phyloP scores from a whole-genome alignment of 2,888 invertebrate species.

The Agrotis clavis region DNA sequence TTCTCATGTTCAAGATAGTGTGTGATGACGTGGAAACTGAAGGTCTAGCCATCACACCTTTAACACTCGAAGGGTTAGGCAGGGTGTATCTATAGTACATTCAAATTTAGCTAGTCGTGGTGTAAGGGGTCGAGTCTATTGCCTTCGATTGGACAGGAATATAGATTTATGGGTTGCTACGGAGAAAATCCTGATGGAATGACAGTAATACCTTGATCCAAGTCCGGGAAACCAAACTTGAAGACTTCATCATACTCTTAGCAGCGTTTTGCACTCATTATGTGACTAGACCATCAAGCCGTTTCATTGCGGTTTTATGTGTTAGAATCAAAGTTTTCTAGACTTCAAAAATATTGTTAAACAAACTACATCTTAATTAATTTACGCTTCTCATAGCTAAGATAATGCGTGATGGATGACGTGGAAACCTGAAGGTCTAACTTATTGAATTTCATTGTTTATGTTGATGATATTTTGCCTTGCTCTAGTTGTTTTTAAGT shows the following conservation, averaged over 20 bases:
- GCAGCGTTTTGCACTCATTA: too few relatives aligned
- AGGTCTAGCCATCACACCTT: background rate
- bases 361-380: background rate
- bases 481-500: conserved; percentile 16
- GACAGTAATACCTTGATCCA: background rate
- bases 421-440: conserved; percentile 1
- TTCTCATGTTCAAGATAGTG: conserved; percentile 43
- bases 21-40: conserved; percentile 40
- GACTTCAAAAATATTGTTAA: background rate
- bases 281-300: too few relatives aligned
- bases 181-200: background rate
- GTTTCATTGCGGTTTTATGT: too few relatives aligned
- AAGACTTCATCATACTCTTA: too few relatives aligned
- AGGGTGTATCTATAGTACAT: background rate
- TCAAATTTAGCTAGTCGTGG: background rate
- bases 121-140: background rate
- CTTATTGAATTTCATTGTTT: conserved; percentile 19
- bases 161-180: background rate
- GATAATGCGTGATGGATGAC: conserved; percentile 1
- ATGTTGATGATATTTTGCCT: conserved; percentile 27
- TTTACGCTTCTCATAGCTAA: background rate
- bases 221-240: too few relatives aligned
- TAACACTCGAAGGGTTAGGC: background rate
- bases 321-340: background rate
- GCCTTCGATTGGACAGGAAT: too few relatives aligned